Conservation (phyloP, 2,888 invertebrate species). For the Phorcus lineatus region DNA sequence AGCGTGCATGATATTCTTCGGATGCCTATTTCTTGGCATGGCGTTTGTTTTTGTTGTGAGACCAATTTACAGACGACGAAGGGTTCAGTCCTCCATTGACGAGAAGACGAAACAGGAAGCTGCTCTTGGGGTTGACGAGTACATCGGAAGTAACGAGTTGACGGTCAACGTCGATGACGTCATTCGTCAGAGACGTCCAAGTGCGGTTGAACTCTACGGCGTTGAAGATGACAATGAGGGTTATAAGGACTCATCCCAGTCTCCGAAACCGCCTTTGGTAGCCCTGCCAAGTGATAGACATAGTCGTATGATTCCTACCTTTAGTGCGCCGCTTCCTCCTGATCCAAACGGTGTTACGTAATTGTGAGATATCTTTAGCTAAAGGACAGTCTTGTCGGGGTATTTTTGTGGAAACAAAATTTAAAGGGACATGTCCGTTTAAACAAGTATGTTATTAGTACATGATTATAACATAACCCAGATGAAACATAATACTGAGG, state of each 20-base stretch:
- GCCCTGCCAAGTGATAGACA: not conserved
- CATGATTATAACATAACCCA: too few relatives aligned
- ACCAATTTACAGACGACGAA: not conserved
- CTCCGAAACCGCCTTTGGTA: not conserved
- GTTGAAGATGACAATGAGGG: not conserved
- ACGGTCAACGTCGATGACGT: not conserved
- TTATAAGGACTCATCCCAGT: not conserved
- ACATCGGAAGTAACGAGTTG: not conserved
- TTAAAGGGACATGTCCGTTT: too few relatives aligned
- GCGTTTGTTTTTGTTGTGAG: not conserved
- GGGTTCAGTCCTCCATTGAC: not conserved
- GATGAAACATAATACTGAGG: too few relatives aligned
- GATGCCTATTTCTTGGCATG: not conserved
- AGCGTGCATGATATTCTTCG: constrained; percentile 9
- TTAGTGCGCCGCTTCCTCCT: not conserved
- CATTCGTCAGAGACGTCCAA: not conserved
- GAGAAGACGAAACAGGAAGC: constrained; percentile 9
- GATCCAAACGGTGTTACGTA: not conserved
- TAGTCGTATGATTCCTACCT: not conserved
- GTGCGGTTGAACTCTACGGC: not conserved
- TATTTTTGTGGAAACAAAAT: too few relatives aligned
- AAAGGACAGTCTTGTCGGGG: too few relatives aligned
- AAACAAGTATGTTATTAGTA: too few relatives aligned
- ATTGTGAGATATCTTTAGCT: not conserved
- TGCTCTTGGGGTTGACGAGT: not conserved